Percentiles rank a stretch among this genome's conserved stretches.
Evolutionary conservation across 2,888 invertebrate species (phyloP).

Genomic region (Masnerella sp.): DNA sequence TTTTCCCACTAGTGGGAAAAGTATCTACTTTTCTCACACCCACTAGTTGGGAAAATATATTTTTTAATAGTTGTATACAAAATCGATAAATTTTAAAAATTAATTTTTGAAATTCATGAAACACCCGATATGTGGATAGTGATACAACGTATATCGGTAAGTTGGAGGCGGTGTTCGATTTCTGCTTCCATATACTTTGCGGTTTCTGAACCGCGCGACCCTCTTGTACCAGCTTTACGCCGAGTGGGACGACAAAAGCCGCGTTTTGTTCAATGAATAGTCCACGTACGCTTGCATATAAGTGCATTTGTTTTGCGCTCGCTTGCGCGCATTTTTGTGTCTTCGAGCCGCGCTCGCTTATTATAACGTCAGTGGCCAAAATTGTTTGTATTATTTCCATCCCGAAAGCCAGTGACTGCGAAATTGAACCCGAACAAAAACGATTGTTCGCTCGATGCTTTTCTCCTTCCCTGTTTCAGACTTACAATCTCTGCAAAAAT

Average conservation of each 20-base stretch:
- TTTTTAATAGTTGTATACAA: too few relatives aligned
- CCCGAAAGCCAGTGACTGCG: slow-evolving; percentile 2
- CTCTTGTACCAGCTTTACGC: slow-evolving; percentile 58
- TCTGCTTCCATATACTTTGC: slow-evolving; percentile 69
- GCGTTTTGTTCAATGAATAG: slow-evolving; percentile 63
- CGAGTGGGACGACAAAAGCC: slow-evolving; percentile 61
- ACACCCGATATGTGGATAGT: too few relatives aligned
- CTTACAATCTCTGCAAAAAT: too few relatives aligned
- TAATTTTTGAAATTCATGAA: too few relatives aligned
- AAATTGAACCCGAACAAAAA: slow-evolving; percentile 25
- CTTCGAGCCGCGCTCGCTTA: slow-evolving; percentile 63
- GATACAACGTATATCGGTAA: too few relatives aligned
- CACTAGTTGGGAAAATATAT: too few relatives aligned
- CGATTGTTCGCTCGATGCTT: not conserved
- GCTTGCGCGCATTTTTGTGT: slow-evolving; percentile 41
- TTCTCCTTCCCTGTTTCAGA: not conserved
- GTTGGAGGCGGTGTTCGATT: slow-evolving; percentile 67
- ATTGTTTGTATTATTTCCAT: slow-evolving; percentile 40
- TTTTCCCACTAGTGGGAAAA: too few relatives aligned
- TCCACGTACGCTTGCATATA: slow-evolving; percentile 41
- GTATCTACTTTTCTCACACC: too few relatives aligned
- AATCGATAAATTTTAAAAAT: too few relatives aligned
- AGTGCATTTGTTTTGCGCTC: slow-evolving; percentile 54
- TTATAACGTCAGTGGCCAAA: slow-evolving; percentile 63
- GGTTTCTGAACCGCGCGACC: slow-evolving; percentile 67